Base-by-base conservation (phyloP, 1,140 invertebrate genomes). In the Telenomus remus region DNA sequence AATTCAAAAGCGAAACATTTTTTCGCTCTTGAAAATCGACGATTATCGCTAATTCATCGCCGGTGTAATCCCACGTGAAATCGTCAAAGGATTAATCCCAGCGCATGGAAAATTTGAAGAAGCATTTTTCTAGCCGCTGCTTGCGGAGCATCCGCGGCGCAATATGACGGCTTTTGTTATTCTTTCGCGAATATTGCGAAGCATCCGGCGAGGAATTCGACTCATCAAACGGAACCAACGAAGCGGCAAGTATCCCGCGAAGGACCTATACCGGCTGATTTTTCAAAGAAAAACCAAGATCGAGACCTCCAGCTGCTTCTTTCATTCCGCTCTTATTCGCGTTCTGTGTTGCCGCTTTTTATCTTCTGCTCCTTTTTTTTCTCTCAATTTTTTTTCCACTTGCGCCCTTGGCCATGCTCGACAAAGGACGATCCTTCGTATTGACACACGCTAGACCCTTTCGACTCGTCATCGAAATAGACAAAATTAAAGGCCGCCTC, bases 211-310 rank as follows among this genome's bases (percentile, higher is more conserved):
- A 68, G 68, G 73, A 77, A 78, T 73, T 61, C 74, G 64, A 79
- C 80, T 82, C 82, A 81, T 82, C 82, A 84, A 80, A 81, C 79
- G 65, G 51, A 81, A 69, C 74, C 81, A 84, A 77, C 80, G 78
- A 78, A 79, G 82, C 81, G 75, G 80, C 78, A 84, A 81, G 77
- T 78, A 81, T 81, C 73, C 54, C 64, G 71, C 73, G 74, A 70
- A 79, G 78, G 73, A 82, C 74, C 76, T 76, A 80, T 77, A 76
- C 69, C 61, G 73, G 55, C 78, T 79, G 80, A 82, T 81, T 82
- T 83, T 80, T 82, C 79, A 80, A 83, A 81, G 80, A 78, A 66
- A 68, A 51, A 69, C 64, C 54, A 73, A 60, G 70, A 81, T 61
- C 56, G 15, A 46, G 54, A 71, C 54, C 65, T 27, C 65, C 46